A percentile compares a stretch with the other conserved stretches of the same genome.
Evolutionary conservation across 2,113 vertebrate species (phyloP).

Genomic region (Muntiacus muntjak): DNA sequence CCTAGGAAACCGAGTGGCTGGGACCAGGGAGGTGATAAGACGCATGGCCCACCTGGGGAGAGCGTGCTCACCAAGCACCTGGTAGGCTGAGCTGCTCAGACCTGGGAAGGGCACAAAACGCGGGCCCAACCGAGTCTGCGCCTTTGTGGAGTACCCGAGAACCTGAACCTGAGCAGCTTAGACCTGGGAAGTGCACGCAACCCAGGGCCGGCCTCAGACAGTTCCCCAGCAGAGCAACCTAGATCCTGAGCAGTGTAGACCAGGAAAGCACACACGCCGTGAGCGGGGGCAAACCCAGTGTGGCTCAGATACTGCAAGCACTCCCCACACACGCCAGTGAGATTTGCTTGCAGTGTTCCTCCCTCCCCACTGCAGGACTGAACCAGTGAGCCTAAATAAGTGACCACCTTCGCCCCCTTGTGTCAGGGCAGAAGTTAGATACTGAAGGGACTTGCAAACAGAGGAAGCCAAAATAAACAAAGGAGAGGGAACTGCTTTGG

Average conservation of each 20-base stretch:
- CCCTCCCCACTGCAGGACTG: neutral
- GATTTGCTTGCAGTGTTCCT: neutral
- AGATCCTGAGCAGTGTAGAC: neutral
- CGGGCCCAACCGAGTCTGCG: neutral
- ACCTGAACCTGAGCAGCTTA: neutral
- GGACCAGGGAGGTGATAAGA: neutral
- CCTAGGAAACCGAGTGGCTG: neutral
- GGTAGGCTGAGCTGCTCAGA: neutral
- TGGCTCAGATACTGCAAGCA: neutral
- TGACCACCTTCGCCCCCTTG: neutral
- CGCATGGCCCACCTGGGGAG: accelerated
- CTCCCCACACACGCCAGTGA: neutral
- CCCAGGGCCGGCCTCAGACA: neutral
- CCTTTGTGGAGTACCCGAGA: neutral
- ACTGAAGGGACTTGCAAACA: neutral
- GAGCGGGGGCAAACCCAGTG: neutral
- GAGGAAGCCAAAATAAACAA: neutral
- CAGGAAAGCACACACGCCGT: neutral
- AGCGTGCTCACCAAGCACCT: accelerated
- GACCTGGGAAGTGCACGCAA: neutral
- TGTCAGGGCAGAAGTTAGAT: neutral
- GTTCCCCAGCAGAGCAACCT: neutral
- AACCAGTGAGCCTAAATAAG: neutral
- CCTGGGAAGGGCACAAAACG: neutral
- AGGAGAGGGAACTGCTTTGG: neutral